phyloP scores from a whole-genome alignment of 2,888 invertebrate genomes.

The Pristionchus exspectatus region DNA sequence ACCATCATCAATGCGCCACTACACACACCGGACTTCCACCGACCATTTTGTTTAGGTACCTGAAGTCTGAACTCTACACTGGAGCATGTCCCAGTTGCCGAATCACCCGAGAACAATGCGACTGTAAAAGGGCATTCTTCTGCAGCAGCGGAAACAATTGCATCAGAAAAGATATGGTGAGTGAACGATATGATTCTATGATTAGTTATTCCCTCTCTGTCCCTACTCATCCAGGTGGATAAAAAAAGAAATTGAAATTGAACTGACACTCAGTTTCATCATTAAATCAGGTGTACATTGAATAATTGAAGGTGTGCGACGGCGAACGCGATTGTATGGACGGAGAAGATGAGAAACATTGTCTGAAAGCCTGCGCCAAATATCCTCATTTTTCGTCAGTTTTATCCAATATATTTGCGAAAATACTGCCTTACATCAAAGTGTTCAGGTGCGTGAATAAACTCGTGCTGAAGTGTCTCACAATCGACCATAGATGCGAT shows the following conservation, averaged over 20 bases:
- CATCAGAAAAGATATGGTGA: not conserved
- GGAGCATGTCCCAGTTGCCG: not conserved
- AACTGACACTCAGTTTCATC: not conserved
- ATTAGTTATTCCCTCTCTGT: too few relatives aligned
- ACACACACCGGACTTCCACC: not conserved
- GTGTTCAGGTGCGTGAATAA: not conserved
- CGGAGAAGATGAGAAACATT: not conserved
- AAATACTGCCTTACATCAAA: too few relatives aligned
- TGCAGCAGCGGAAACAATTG: not conserved
- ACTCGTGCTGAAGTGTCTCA: not conserved
- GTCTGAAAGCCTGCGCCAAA: slow-evolving; percentile 5
- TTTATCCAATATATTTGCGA: not conserved
- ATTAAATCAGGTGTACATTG: not conserved
- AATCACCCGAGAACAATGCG: not conserved
- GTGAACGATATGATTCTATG: too few relatives aligned
- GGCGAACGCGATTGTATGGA: not conserved
- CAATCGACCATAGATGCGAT: not conserved
- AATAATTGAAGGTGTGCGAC: not conserved
- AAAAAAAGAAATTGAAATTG: too few relatives aligned
- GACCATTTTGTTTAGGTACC: not conserved
- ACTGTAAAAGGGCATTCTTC: not conserved
- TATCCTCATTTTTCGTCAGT: not conserved
- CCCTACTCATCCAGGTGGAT: too few relatives aligned
- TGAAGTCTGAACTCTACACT: not conserved
- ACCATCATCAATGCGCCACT: too few relatives aligned